Evolutionary conservation across 2,797 vertebrate species (phyloP).

Genomic region (Manis crassicaudata): DNA sequence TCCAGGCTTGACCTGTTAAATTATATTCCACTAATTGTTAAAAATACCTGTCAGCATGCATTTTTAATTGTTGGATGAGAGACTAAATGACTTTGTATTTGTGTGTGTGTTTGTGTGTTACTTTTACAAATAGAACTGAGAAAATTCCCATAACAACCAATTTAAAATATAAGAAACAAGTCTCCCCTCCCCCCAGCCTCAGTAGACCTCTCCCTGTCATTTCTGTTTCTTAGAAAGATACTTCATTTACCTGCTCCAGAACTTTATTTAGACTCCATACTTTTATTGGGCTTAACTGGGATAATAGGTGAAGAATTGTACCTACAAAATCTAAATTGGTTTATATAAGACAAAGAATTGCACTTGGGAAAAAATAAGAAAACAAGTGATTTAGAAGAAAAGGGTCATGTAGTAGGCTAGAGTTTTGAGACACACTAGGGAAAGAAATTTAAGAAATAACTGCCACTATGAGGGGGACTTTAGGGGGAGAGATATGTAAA

Average conservation of each 20-base stretch:
- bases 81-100: background rate
- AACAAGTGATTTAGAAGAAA: background rate
- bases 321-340: background rate
- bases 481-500: background rate
- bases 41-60: conserved; percentile 55
- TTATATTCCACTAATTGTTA: conserved; percentile 51
- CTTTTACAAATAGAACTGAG: background rate
- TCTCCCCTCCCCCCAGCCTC: background rate
- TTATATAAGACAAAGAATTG: conserved; percentile 18
- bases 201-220: background rate
- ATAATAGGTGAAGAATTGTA: background rate
- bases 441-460: background rate
- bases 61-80: conserved; percentile 16
- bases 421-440: background rate
- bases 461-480: background rate
- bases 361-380: background rate
- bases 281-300: background rate
- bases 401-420: background rate
- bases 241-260: background rate
- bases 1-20: conserved; percentile 21
- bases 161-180: conserved; percentile 19
- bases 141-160: background rate
- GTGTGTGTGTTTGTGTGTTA: background rate
- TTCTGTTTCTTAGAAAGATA: conserved; percentile 10
- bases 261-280: background rate